Evolutionary conservation across 2,797 vertebrate genomes (phyloP).

Genomic region (Champsocephalus gunnari): DNA sequence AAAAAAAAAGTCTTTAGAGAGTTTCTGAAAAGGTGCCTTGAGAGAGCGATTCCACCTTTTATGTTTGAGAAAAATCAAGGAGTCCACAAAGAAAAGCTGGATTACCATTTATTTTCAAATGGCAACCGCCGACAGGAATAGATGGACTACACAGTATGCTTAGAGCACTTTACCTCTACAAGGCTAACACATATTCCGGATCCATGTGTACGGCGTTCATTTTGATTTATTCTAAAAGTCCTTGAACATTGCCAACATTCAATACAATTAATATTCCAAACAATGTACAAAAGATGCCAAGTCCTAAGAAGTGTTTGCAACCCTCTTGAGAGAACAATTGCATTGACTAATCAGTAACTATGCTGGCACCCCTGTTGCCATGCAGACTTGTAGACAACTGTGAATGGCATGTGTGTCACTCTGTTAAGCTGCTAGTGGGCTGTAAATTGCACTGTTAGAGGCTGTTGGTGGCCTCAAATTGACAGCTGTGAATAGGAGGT

Average conservation of each 20-base stretch:
- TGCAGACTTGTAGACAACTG: conserved; percentile 67
- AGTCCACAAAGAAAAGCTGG: conserved; percentile 43
- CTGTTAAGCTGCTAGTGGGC: conserved; percentile 46
- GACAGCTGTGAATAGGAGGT: conserved; percentile 24
- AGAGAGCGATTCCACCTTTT: conserved; percentile 33
- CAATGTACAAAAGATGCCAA: conserved; percentile 12
- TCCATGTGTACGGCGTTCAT: background rate
- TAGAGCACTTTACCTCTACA: background rate
- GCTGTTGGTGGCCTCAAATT: conserved; percentile 39
- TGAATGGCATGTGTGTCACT: conserved; percentile 57
- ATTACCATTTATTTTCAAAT: conserved; percentile 32
- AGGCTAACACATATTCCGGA: background rate
- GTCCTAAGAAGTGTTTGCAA: conserved; percentile 33
- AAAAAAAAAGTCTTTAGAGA: conserved; percentile 39
- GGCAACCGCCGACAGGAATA: conserved; percentile 26
- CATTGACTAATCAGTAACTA: conserved; percentile 72
- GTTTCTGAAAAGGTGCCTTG: conserved; percentile 26
- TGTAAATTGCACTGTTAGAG: conserved; percentile 60
- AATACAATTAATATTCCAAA: conserved; percentile 3
- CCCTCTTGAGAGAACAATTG: conserved; percentile 54
- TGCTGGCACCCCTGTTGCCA: conserved; percentile 64
- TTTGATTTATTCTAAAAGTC: conserved; percentile 16
- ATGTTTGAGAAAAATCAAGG: conserved; percentile 32
- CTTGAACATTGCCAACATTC: background rate
- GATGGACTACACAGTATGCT: conserved; percentile 9